Evolutionary conservation across 2,113 vertebrate species (phyloP), one percentile per base, ranked within the genome.

Genomic region (Aramus guarauna): DNA sequence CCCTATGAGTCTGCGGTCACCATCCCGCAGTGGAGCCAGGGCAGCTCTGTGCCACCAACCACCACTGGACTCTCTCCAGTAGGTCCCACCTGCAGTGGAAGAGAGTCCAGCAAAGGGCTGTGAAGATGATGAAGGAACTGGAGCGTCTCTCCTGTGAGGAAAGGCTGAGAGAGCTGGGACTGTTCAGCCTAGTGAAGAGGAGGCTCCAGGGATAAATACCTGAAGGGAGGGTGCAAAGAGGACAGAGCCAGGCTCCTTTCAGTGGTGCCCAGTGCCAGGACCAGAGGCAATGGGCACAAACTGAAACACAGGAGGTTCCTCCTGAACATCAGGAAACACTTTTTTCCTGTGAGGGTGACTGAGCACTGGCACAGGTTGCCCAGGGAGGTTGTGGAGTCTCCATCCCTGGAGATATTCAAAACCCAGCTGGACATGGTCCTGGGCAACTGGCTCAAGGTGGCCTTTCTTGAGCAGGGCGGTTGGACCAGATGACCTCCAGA

Each of bases 361-460:
- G 39, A 63, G 60, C 30, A 18, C 27, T 15, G 26, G 34, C 60
- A 39, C 13, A 43, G 11, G 9, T 72, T 79, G 11, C 27, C 27
- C 1, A 50, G 47, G 12, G 47, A 19, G 24, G 47, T 7, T 71
- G 23, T 72, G n/a, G 12, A 77, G 15, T 63, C 37, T 26, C 75
- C 15, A 34, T 59, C 30, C 19, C 16, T 72, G 27, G 26, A 47
- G 22, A n/a, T 0, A n/a, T 11, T 39, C 6, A 68, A 85, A 45
- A 55, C 4, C 18, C 15, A 36, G 0, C 5, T 29, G 36, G 32
- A 75, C 41, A 8, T 4, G 5, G 52, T 56, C 24, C 29, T 55
- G 24, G 32, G 14, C 10, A 47, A 41, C 1, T 1, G 1, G 19
- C 20, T 74, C 1, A 2, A 83, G 41, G 37, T 41, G 29, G 11